Conservation (phyloP, 1,140 invertebrate genomes). For the Drosophila nigrodunni region DNA sequence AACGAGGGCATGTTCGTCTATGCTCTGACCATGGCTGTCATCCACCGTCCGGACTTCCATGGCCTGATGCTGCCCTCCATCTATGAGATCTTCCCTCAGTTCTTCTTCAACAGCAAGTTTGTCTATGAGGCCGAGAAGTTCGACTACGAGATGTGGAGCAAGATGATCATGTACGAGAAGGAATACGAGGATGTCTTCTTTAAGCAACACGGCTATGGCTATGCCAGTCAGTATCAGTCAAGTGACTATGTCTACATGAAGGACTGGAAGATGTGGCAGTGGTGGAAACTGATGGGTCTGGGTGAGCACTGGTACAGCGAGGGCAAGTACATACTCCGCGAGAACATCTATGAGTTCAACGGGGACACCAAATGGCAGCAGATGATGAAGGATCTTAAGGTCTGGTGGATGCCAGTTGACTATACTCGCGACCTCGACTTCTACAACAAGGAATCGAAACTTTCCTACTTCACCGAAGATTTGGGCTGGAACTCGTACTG, state of each 20-base stretch:
- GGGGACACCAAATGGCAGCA: constrained; percentile 66
- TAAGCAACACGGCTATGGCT: constrained; percentile 87
- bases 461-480: constrained; percentile 91
- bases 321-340: constrained; percentile 75
- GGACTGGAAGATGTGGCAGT: constrained; percentile 83
- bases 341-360: constrained; percentile 70
- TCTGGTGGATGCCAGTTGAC: constrained; percentile 77
- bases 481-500: constrained; percentile 89
- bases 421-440: constrained; percentile 86
- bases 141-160: constrained; percentile 76
- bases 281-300: constrained; percentile 83
- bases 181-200: constrained; percentile 88
- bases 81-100: constrained; percentile 88
- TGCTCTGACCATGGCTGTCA: constrained; percentile 86
- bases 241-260: constrained; percentile 75
- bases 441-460: constrained; percentile 86
- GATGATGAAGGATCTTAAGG: constrained; percentile 72
- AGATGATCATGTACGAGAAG: constrained; percentile 79
- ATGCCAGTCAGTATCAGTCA: constrained; percentile 71
- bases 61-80: constrained; percentile 87
- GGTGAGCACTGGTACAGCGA: constrained; percentile 71
- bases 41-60: constrained; percentile 86
- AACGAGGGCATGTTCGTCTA: constrained; percentile 88
- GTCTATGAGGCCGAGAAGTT: constrained; percentile 86
- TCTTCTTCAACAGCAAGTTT: constrained; percentile 87